These are phyloP conservation scores for Plectrocnemia conspersa DNA, from an alignment of 1,140 invertebrate species.

Conservation along the genomic window DNA sequence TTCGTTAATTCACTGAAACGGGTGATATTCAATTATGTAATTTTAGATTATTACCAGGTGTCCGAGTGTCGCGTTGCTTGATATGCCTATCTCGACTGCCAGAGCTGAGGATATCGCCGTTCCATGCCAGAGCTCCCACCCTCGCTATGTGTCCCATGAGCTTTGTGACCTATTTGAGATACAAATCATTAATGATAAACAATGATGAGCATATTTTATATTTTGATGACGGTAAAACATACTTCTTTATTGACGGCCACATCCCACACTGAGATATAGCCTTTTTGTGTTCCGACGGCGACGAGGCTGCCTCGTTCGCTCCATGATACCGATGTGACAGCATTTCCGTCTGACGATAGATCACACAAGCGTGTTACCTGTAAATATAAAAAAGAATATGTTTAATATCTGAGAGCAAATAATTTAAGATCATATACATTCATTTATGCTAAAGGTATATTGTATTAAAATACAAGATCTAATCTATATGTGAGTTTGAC, in stretches of 20 bases:
- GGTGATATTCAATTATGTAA: neutral
- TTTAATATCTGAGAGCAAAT: no score
- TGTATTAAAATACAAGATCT: no score
- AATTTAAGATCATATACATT: no score
- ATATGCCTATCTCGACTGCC: slow-evolving; percentile 94
- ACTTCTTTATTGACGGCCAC: slow-evolving; percentile 91
- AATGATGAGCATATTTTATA: neutral
- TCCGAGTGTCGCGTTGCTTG: slow-evolving; percentile 89
- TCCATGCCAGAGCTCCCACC: slow-evolving; percentile 96
- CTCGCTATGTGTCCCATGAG: slow-evolving; percentile 88
- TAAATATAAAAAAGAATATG: slow-evolving; percentile 11
- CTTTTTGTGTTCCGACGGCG: slow-evolving; percentile 95
- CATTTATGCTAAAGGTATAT: no score
- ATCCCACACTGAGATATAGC: slow-evolving; percentile 97
- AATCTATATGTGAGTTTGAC: no score
- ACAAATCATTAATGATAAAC: slow-evolving; percentile 10
- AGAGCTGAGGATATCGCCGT: slow-evolving; percentile 93
- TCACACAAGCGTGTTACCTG: slow-evolving; percentile 93
- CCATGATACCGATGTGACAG: slow-evolving; percentile 98
- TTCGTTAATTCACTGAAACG: neutral
- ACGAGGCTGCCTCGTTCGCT: slow-evolving; percentile 95
- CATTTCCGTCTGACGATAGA: slow-evolving; percentile 85
- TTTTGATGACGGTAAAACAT: slow-evolving; percentile 8
- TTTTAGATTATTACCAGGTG: slow-evolving; percentile 56
- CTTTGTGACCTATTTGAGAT: slow-evolving; percentile 71